phyloP scores from a whole-genome alignment of 92 coral and sea anemone genomes.

The Pocillopora grandis region DNA sequence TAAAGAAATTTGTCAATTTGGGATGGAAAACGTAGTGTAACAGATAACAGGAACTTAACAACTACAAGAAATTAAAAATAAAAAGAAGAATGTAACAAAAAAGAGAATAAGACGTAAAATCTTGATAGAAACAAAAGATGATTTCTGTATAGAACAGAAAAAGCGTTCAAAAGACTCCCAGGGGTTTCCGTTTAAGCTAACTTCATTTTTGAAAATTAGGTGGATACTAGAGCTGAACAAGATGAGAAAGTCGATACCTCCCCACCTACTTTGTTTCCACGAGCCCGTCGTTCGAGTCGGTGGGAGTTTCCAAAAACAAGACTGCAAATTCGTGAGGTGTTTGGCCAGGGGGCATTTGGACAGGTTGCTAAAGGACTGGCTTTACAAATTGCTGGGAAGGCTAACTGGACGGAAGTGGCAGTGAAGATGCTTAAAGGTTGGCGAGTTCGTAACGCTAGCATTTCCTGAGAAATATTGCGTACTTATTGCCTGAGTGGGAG shows the following conservation, averaged over 20 bases:
- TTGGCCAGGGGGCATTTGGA: constrained; percentile 64
- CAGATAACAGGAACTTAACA: too few species aligned
- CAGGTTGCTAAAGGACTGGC: constrained; percentile 57
- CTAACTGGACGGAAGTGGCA: constrained; percentile 39
- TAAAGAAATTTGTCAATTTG: too few species aligned
- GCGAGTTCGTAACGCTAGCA: background rate
- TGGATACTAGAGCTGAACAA: background rate
- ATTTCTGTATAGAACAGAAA: too few species aligned
- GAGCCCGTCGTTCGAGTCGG: background rate
- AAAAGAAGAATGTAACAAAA: too few species aligned
- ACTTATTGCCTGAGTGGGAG: too few species aligned
- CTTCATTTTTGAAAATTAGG: background rate
- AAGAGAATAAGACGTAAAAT: too few species aligned
- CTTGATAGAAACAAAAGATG: too few species aligned
- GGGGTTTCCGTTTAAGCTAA: background rate
- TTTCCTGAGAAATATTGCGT: too few species aligned
- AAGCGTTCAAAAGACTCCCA: too few species aligned
- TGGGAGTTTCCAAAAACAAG: constrained; percentile 49
- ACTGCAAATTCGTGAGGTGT: constrained; percentile 44
- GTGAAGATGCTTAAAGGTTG: constrained; percentile 54
- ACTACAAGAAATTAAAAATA: too few species aligned
- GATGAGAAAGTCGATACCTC: too few species aligned
- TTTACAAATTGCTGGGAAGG: constrained; percentile 23
- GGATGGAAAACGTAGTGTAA: too few species aligned
- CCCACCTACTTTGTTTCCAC: background rate